Evolutionary conservation across 1,140 invertebrate genomes (phyloP).

Genomic region (Drosophila asahinai): DNA sequence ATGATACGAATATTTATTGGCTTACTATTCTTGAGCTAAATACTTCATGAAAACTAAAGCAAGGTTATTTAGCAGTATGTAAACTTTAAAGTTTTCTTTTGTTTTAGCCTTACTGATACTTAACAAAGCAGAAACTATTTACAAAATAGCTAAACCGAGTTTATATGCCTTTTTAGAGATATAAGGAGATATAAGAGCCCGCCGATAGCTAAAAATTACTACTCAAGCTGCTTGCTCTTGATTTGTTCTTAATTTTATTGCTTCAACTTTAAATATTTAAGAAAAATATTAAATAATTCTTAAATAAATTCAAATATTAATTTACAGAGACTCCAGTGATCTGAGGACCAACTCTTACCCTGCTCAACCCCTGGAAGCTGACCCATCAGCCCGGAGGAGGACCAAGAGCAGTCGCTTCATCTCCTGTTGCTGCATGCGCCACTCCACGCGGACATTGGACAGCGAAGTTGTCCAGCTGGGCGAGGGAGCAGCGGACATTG

Average conservation of each 20-base stretch:
- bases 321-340: slow-evolving; percentile 14
- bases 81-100: slow-evolving; percentile 3
- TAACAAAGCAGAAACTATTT: neutral
- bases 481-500: slow-evolving; percentile 6
- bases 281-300: neutral
- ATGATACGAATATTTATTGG: neutral
- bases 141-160: neutral
- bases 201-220: neutral
- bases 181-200: neutral
- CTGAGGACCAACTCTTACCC: neutral
- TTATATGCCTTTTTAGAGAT: neutral
- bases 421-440: slow-evolving; percentile 53
- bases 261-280: neutral
- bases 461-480: slow-evolving; percentile 22
- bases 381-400: slow-evolving; percentile 26
- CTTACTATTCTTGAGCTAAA: slow-evolving; percentile 2
- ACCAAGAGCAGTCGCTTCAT: slow-evolving; percentile 33
- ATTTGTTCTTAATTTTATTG: no score
- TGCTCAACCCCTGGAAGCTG: neutral
- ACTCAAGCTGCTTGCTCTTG: neutral
- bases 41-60: neutral
- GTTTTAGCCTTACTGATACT: neutral
- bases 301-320: neutral
- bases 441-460: slow-evolving; percentile 41
- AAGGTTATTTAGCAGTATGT: neutral